These are phyloP conservation scores for Epinephelus moara DNA, from an alignment of 2,113 vertebrate species.

Conservation along the genomic window DNA sequence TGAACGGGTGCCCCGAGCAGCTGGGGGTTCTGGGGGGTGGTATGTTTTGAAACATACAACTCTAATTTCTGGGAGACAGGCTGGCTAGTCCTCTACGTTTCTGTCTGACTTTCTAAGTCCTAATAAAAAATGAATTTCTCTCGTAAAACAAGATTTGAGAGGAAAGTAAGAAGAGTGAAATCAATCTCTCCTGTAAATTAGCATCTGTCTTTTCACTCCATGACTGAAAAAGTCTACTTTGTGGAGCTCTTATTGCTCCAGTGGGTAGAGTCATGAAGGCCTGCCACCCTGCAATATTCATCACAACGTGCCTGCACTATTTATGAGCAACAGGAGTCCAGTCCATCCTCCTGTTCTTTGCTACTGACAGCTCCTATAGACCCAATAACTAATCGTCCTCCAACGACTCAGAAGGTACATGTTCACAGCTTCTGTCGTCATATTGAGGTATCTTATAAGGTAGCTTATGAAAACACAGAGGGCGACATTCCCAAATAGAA, in stretches of 20 bases:
- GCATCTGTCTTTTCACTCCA: conserved; percentile 9
- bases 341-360: conserved; percentile 72
- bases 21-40: no score
- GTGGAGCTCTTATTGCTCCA: conserved; percentile 21
- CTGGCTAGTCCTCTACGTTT: background rate
- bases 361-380: conserved; percentile 77
- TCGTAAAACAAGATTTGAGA: background rate
- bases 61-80: no score
- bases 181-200: background rate
- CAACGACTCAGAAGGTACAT: conserved; percentile 50
- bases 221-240: conserved; percentile 9
- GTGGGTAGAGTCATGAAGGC: conserved; percentile 29
- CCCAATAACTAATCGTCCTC: conserved; percentile 44
- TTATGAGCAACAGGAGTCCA: conserved; percentile 87
- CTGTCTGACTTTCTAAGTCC: background rate
- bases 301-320: conserved; percentile 85
- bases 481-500: background rate
- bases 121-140: background rate
- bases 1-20: no score
- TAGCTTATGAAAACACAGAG: background rate
- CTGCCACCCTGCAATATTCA: conserved; percentile 75
- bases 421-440: background rate
- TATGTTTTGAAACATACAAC: no score
- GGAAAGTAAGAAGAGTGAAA: background rate
- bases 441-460: background rate